Base-by-base conservation (phyloP, 2,797 vertebrate species). In the Lutjanus argentimaculatus region DNA sequence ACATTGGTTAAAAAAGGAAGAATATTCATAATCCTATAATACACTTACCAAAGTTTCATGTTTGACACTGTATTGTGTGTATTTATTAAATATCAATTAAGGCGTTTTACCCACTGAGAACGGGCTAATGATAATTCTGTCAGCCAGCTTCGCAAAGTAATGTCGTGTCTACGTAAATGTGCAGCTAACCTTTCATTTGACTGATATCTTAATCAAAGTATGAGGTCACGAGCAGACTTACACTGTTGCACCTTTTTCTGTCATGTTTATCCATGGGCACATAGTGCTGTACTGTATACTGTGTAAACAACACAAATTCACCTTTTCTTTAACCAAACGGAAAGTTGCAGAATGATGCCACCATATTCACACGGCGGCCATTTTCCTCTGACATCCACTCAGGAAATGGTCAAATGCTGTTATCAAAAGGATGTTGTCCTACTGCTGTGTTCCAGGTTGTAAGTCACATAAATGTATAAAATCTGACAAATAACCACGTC, bases 21-120 rank as follows among this genome's bases (percentile, higher is more conserved):
- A 57, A 68, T 9, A 52, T 76, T 80, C 46, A 68, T 74, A 68
- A 75, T 40, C 68, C 53, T 69, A 8, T 87, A 86, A 81, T 65
- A 80, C 56, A 82, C 75, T 88, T 85, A 85, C 89, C 86, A 90
- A 92, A 85, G 87, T 82, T 85, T 86, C 57, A 61, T 76, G 72
- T 85, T 73, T 86, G 73, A 85, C 80, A 83, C 77, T 85, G 80
- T 90, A 53, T 77, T 81, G 45, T 89, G 82, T 87, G 88, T 89
- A 86, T 90, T 91, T 91, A 84, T 87, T 86, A 63, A 84, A 68
- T 62, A 75, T 75, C 43, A 58, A 22, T 43, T 71, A 61, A 77
- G 45, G 70, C 62, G 55, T 86, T 83, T 86, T 64, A 78, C 65
- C 48, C 58, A 57, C 9, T 78, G 40, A 81, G 6, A 59, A 59